Conservation (phyloP, 1,140 invertebrate species). For the Lepidurus apus region DNA sequence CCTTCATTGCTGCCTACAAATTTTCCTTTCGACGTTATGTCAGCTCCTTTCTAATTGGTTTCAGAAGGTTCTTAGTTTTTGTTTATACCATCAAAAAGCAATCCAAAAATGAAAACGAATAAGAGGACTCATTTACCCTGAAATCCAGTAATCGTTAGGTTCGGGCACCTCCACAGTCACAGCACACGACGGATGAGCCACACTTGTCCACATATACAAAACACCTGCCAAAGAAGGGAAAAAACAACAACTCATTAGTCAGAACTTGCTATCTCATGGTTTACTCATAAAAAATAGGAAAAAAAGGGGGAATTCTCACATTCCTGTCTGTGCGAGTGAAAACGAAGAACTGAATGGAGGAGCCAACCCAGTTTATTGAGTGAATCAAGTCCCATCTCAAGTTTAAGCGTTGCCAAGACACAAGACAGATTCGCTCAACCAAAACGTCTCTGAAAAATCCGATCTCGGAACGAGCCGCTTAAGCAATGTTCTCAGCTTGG, state of each 20-base stretch:
- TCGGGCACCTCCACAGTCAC: background rate
- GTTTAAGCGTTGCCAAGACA: constrained; percentile 2
- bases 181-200: background rate
- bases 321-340: background rate
- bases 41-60: too few species aligned
- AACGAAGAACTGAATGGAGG: background rate
- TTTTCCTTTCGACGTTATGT: too few species aligned
- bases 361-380: background rate
- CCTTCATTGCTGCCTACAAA: too few species aligned
- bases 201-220: constrained; percentile 11
- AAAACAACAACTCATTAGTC: background rate
- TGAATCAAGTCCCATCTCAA: background rate
- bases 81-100: too few species aligned
- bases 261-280: background rate
- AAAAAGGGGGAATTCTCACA: background rate
- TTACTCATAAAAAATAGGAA: background rate
- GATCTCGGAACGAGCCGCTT: background rate
- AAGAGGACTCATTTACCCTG: background rate
- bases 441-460: background rate
- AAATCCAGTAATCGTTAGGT: background rate
- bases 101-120: background rate
- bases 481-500: background rate
- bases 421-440: background rate
- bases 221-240: background rate
- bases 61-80: too few species aligned